Conservation (phyloP, 35 echinoderm and acorn worm genomes). For the Holothuria glaberrima region DNA sequence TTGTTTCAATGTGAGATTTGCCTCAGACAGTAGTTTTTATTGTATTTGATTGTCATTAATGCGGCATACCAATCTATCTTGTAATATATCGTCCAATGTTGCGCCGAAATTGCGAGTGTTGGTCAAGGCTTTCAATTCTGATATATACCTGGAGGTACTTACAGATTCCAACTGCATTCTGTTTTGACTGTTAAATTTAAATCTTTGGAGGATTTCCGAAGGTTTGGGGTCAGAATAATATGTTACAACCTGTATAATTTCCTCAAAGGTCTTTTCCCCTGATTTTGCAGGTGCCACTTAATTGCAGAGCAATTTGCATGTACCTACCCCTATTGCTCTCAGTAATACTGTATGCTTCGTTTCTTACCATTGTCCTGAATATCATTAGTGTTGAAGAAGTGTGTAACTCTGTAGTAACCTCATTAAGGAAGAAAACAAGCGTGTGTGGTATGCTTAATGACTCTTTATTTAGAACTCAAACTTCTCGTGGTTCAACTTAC, state of each 20-base stretch:
- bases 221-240: conserved; percentile 66
- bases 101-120: conserved; percentile 65
- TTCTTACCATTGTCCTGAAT: conserved; percentile 42
- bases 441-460: no score
- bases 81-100: conserved; percentile 30
- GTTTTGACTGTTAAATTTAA: conserved; percentile 63
- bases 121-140: conserved; percentile 47
- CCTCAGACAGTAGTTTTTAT: conserved; percentile 19
- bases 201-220: conserved; percentile 57
- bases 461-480: no score
- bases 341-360: conserved; percentile 44
- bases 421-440: no score
- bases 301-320: conserved; percentile 53
- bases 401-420: no score
- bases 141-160: conserved; percentile 49
- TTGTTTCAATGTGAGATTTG: no score
- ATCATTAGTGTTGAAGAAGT: no score
- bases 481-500: no score
- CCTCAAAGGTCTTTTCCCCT: conserved; percentile 45
- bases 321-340: conserved; percentile 10
- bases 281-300: conserved; percentile 58
- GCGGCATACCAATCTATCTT: conserved; percentile 65
- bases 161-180: conserved; percentile 58
- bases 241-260: conserved; percentile 53
- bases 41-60: conserved; percentile 73